These are phyloP conservation scores for Neolamprologus sp. DNA, from an alignment of 2,113 vertebrate species.

Conservation along the genomic window DNA sequence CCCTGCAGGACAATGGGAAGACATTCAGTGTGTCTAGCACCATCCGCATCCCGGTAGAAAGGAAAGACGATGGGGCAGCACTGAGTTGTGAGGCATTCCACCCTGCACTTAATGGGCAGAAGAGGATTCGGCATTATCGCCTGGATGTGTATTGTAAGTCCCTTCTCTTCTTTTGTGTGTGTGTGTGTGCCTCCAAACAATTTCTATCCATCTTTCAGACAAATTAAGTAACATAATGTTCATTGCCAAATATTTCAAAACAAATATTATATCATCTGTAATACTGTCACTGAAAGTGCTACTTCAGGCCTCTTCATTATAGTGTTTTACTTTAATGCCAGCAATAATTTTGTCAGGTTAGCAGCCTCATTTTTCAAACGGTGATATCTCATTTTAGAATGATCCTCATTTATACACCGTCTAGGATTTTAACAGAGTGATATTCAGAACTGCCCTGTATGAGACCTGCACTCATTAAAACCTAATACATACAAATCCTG, in stretches of 20 bases:
- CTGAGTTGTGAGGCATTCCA: conserved; percentile 83
- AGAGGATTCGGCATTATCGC: conserved; percentile 82
- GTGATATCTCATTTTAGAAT: conserved; percentile 13
- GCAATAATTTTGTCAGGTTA: conserved; percentile 10
- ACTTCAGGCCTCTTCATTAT: neutral
- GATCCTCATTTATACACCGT: conserved; percentile 5
- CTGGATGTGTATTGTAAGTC: conserved; percentile 87
- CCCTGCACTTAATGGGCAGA: conserved; percentile 75
- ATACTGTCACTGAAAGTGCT: neutral
- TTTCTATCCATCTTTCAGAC: neutral
- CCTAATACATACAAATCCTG: conserved; percentile 18
- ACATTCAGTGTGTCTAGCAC: conserved; percentile 80
- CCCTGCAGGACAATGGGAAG: conserved; percentile 81
- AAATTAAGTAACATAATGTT: neutral
- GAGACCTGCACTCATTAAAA: conserved; percentile 36
- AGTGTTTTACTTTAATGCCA: neutral
- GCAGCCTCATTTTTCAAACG: conserved; percentile 23
- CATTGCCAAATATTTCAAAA: neutral
- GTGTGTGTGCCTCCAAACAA: neutral
- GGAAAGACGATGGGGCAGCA: conserved; percentile 81
- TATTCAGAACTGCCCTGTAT: neutral
- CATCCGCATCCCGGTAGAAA: conserved; percentile 78
- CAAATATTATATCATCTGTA: conserved; percentile 21
- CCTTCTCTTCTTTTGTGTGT: neutral
- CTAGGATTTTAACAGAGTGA: neutral